Evolutionary conservation across 2,113 vertebrate species (phyloP).

Genomic region (Pluvianellus socialis): DNA sequence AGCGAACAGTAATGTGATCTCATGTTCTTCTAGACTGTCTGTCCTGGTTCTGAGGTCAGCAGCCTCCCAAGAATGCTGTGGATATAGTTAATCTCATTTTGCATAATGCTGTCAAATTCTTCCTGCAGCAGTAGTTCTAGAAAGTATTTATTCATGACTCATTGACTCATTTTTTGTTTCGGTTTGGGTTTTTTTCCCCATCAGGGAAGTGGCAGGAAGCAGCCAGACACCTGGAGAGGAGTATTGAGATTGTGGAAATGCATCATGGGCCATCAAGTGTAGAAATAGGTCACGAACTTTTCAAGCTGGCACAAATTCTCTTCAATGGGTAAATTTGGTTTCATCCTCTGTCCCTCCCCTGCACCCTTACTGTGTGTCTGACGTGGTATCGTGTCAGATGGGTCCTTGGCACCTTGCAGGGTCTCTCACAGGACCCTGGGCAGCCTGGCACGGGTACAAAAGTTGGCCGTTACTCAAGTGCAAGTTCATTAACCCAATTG

Average conservation of each 20-base stretch:
- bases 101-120: neutral
- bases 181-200: neutral
- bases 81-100: neutral
- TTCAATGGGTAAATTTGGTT: constrained; percentile 87
- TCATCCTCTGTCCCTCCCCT: neutral
- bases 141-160: neutral
- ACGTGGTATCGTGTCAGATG: neutral
- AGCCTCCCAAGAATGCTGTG: neutral
- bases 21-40: neutral
- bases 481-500: neutral
- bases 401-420: neutral
- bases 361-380: neutral
- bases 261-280: constrained; percentile 87
- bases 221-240: constrained; percentile 81
- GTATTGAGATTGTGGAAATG: constrained; percentile 73
- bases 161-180: neutral
- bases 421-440: neutral
- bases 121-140: neutral
- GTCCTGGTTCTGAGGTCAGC: neutral
- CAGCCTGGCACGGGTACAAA: neutral
- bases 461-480: neutral
- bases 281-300: constrained; percentile 88
- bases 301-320: constrained; percentile 91
- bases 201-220: constrained; percentile 88
- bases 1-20: neutral